Conservation (phyloP, 2,797 vertebrate genomes). For the Pygocentrus nattereri region DNA sequence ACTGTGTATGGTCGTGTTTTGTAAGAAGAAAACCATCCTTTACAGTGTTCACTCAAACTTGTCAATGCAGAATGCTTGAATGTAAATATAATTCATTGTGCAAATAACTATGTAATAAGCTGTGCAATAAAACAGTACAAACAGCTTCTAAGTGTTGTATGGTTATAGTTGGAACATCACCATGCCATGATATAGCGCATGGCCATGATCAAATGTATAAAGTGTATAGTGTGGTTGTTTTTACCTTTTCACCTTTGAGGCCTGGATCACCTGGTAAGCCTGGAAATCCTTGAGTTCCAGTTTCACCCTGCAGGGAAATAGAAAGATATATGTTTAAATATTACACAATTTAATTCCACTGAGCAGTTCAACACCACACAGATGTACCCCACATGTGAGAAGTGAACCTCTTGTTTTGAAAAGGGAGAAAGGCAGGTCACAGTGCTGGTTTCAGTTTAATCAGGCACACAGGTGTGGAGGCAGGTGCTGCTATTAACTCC, state of each 20-base stretch:
- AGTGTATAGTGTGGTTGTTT: neutral
- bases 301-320: constrained; percentile 74
- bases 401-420: constrained; percentile 17
- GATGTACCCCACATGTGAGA: constrained; percentile 36
- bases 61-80: neutral
- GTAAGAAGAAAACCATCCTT: too few relatives aligned
- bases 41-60: neutral
- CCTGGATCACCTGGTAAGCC: constrained; percentile 80
- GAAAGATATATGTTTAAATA: neutral
- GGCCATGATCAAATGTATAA: neutral
- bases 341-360: neutral
- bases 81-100: neutral
- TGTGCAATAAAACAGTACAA: neutral
- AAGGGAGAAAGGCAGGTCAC: constrained; percentile 4
- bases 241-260: constrained; percentile 84
- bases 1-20: too few relatives aligned
- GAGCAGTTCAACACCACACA: constrained; percentile 9
- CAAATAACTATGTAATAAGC: neutral
- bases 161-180: neutral
- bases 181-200: neutral
- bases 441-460: constrained; percentile 40
- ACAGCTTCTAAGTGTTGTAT: neutral
- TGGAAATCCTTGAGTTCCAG: constrained; percentile 77
- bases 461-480: constrained; percentile 32
- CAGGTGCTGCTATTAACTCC: constrained; percentile 38